These are phyloP conservation scores for Peromyscus nudipes DNA, from an alignment of 2,797 vertebrate genomes.

Conservation along the genomic window DNA sequence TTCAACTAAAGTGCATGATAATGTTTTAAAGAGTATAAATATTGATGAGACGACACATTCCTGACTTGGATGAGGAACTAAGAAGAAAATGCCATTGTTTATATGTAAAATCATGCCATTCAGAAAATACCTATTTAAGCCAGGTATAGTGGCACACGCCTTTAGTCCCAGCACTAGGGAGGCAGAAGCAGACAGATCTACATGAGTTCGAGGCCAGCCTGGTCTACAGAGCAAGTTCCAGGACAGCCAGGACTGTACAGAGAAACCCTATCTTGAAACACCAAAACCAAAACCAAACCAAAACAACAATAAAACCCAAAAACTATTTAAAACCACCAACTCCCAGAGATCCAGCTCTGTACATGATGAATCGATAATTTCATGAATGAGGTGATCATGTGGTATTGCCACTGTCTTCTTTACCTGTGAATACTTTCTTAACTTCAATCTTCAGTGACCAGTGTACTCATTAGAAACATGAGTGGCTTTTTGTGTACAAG, in stretches of 20 bases:
- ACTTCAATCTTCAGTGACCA: background rate
- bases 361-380: background rate
- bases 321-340: background rate
- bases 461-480: background rate
- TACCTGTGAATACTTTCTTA: background rate
- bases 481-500: background rate
- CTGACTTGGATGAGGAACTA: background rate
- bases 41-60: background rate
- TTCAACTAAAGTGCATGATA: background rate
- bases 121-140: background rate
- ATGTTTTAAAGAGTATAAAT: background rate
- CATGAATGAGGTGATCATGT: background rate
- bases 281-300: background rate
- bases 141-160: background rate
- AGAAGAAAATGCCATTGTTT: background rate
- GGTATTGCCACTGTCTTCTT: background rate
- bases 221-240: background rate
- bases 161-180: background rate
- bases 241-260: background rate
- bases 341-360: background rate
- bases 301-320: background rate
- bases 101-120: background rate
- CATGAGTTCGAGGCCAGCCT: background rate
- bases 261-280: background rate
- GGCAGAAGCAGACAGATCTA: background rate